phyloP scores from a whole-genome alignment of 2,113 vertebrate genomes.

The Varanus salvator region DNA sequence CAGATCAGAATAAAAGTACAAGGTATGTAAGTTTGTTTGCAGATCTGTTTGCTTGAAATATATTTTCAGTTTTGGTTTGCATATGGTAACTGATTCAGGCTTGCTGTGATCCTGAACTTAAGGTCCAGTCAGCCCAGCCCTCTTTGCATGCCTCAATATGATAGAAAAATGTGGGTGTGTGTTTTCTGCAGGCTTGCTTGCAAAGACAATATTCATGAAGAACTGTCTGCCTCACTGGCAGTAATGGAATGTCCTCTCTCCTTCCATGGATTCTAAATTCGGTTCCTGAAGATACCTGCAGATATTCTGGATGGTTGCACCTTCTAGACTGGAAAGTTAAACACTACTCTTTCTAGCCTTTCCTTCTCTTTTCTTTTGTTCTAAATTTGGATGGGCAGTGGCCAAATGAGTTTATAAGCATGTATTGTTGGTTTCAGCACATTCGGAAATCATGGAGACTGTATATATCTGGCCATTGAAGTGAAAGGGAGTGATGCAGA shows the following conservation, averaged over 20 bases:
- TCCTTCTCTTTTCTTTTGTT: not conserved
- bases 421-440: not conserved
- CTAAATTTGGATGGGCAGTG: not conserved
- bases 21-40: no score
- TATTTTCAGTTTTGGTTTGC: not conserved
- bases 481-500: not conserved
- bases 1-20: not conserved
- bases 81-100: not conserved
- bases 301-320: not conserved
- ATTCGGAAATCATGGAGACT: not conserved
- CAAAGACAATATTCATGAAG: not conserved
- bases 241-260: not conserved
- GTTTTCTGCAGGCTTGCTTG: not conserved
- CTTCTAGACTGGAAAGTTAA: not conserved
- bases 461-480: not conserved
- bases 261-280: not conserved
- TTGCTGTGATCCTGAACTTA: not conserved
- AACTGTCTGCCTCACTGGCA: not conserved
- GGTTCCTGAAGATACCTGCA: not conserved
- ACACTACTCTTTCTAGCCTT: not conserved
- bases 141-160: not conserved
- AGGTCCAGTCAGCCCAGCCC: not conserved
- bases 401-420: not conserved
- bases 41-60: not conserved
- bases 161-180: not conserved